Conservation (phyloP, 35 echinoderm and acorn worm species). For the Apostichopus californicus region DNA sequence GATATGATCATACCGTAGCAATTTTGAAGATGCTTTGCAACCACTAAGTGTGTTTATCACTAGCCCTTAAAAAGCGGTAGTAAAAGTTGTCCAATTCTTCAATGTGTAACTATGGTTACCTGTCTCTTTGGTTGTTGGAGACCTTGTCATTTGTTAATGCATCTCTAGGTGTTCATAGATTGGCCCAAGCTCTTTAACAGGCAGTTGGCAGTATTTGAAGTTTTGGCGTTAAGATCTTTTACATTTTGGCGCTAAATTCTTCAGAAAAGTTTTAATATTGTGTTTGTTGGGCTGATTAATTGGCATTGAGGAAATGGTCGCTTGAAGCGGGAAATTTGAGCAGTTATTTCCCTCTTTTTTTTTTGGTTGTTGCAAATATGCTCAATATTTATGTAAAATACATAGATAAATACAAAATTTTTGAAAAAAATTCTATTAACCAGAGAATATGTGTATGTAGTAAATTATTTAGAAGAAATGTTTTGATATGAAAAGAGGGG, state of each 20-base stretch:
- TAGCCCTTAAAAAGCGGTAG: no score
- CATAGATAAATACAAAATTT: slow-evolving; percentile 7
- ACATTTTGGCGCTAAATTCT: background rate
- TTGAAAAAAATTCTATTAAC: slow-evolving; percentile 31
- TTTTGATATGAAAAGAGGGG: background rate
- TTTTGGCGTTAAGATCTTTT: no score
- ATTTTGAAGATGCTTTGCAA: no score
- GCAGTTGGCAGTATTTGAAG: no score
- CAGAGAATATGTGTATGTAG: slow-evolving; percentile 46
- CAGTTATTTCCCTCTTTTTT: background rate
- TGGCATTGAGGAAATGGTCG: background rate
- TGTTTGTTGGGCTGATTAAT: background rate
- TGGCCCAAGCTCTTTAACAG: no score
- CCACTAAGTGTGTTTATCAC: no score
- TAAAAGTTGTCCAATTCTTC: no score
- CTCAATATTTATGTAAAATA: slow-evolving; percentile 37
- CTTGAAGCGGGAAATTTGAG: background rate
- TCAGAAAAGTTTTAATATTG: background rate
- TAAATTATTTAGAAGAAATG: slow-evolving; percentile 36
- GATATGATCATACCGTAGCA: no score
- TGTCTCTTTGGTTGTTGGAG: no score
- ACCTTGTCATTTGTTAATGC: no score
- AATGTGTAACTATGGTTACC: no score
- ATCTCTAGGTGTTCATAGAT: no score
- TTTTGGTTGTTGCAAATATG: background rate